Evolutionary conservation across 2,113 vertebrate species (phyloP).

Genomic region (Hipposideros armiger): DNA sequence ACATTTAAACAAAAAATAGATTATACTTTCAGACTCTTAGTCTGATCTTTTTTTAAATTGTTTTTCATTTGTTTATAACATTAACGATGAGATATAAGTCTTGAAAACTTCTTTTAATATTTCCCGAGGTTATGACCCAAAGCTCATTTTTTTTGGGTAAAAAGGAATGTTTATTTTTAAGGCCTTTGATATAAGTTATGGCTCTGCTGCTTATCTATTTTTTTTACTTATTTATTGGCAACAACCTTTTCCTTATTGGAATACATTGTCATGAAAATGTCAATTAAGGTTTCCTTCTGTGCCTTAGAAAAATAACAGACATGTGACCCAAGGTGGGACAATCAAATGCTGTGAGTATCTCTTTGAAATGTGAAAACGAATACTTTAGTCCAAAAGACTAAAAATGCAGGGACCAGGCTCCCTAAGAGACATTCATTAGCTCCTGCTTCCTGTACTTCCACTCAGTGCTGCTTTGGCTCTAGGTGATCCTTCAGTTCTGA

Average conservation of each 20-base stretch:
- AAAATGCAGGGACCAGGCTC: background rate
- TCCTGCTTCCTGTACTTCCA: fast-evolving
- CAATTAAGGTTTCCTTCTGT: background rate
- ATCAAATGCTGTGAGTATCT: background rate
- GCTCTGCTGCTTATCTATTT: background rate
- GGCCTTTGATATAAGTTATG: background rate
- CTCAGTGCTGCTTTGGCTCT: background rate
- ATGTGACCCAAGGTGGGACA: background rate
- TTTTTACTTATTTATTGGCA: background rate
- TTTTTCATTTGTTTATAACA: background rate
- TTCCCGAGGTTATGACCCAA: background rate
- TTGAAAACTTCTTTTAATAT: background rate
- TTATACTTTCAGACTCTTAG: background rate
- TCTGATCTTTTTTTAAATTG: background rate
- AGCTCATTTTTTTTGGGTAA: background rate
- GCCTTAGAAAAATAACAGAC: background rate
- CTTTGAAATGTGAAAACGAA: background rate
- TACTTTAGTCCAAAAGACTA: background rate
- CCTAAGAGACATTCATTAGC: background rate
- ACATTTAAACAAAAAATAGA: background rate
- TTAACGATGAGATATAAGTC: background rate
- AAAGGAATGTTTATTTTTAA: background rate
- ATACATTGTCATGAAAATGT: background rate
- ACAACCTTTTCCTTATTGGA: background rate
- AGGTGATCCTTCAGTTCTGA: background rate